Evolutionary conservation across 2,113 vertebrate genomes (phyloP).

Genomic region (Hydropotes inermis): DNA sequence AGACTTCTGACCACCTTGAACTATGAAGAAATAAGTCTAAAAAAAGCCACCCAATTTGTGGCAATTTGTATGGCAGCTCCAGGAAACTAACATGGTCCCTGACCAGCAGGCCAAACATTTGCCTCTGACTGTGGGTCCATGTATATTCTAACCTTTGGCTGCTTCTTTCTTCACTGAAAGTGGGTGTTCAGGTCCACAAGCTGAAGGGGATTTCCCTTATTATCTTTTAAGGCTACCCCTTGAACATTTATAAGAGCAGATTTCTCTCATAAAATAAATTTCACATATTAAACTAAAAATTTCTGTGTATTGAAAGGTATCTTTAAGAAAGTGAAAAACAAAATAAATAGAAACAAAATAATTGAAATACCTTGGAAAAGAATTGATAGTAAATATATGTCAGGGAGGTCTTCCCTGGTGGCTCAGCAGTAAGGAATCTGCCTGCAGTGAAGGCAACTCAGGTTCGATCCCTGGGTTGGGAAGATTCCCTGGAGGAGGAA

Average conservation of each 20-base stretch:
- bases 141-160: not conserved
- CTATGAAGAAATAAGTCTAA: not conserved
- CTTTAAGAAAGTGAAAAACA: not conserved
- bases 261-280: not conserved
- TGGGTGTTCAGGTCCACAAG: not conserved
- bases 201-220: not conserved
- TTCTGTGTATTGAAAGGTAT: not conserved
- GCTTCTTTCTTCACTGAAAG: not conserved
- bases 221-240: not conserved
- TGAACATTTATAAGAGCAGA: not conserved
- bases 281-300: not conserved
- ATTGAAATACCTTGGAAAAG: not conserved
- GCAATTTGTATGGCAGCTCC: not conserved
- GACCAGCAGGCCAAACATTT: not conserved
- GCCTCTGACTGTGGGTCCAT: not conserved
- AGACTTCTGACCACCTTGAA: not conserved
- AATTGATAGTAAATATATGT: not conserved
- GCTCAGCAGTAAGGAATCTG: not conserved
- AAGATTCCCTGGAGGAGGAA: not conserved
- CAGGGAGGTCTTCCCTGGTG: not conserved
- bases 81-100: not conserved
- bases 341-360: not conserved
- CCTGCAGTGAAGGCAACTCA: not conserved
- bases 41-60: not conserved
- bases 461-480: not conserved